Percentiles rank a stretch among this genome's conserved stretches.
These are phyloP conservation scores for Schizopygopsis malacanthus DNA, from an alignment of 2,797 vertebrate species.

Conservation along the genomic window DNA sequence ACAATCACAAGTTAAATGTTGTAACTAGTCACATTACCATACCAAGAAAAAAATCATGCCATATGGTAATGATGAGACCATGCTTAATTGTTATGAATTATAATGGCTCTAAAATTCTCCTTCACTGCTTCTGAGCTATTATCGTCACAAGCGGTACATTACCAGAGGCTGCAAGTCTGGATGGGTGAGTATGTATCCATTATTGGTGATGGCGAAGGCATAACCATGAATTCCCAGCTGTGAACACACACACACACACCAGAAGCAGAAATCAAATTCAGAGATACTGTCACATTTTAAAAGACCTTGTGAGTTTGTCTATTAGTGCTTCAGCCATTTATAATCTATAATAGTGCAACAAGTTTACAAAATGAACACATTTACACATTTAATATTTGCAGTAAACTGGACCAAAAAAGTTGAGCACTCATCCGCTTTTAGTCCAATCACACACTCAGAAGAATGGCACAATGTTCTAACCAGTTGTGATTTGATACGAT, in stretches of 20 bases:
- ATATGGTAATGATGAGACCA: background rate
- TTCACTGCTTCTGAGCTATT: background rate
- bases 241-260: conserved; percentile 51
- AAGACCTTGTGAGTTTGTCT: background rate
- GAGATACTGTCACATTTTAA: conserved; percentile 53
- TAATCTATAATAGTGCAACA: background rate
- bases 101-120: background rate
- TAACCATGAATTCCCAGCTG: conserved; percentile 98
- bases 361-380: background rate
- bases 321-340: background rate
- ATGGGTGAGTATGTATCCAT: conserved; percentile 97
- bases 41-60: background rate
- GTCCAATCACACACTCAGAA: background rate
- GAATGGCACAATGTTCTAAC: background rate
- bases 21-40: background rate
- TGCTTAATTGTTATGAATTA: background rate
- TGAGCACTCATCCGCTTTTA: background rate
- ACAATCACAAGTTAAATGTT: background rate
- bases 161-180: conserved; percentile 96
- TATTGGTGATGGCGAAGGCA: conserved; percentile 99
- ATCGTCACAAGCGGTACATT: conserved; percentile 64
- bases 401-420: background rate
- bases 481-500: background rate
- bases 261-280: conserved; percentile 31
- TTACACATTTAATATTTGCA: background rate